These are phyloP conservation scores for Gallinago stenura DNA, from an alignment of 2,797 vertebrate species.

Conservation along the genomic window DNA sequence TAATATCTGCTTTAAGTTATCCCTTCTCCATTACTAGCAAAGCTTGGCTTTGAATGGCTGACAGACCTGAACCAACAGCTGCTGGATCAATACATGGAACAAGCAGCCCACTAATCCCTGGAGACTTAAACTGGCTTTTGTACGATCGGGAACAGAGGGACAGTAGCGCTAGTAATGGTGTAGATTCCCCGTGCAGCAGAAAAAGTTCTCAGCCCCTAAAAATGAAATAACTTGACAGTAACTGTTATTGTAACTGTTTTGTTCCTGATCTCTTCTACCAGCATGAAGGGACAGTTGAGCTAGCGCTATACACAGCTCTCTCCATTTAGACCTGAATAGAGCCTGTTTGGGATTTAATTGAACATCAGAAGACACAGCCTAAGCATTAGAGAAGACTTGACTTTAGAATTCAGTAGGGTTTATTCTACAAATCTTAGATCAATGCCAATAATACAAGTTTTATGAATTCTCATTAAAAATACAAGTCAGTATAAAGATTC, in stretches of 20 bases:
- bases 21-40: not conserved
- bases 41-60: not conserved
- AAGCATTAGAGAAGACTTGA: constrained; percentile 71
- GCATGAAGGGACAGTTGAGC: not conserved
- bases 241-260: not conserved
- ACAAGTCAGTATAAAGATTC: constrained; percentile 76
- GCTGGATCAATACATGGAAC: not conserved
- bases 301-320: rapidly evolving
- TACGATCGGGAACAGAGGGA: not conserved
- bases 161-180: not conserved
- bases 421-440: constrained; percentile 77
- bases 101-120: not conserved
- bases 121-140: not conserved
- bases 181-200: not conserved
- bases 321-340: not conserved
- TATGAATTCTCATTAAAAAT: constrained; percentile 75
- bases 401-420: constrained; percentile 73
- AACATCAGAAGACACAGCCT: constrained; percentile 46
- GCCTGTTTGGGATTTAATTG: not conserved
- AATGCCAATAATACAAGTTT: constrained; percentile 76
- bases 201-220: not conserved
- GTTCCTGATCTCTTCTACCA: not conserved
- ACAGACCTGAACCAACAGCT: not conserved
- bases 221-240: not conserved
- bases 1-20: not conserved